Conservation (phyloP, 1,140 invertebrate genomes). For the Drosophila navojoa region DNA sequence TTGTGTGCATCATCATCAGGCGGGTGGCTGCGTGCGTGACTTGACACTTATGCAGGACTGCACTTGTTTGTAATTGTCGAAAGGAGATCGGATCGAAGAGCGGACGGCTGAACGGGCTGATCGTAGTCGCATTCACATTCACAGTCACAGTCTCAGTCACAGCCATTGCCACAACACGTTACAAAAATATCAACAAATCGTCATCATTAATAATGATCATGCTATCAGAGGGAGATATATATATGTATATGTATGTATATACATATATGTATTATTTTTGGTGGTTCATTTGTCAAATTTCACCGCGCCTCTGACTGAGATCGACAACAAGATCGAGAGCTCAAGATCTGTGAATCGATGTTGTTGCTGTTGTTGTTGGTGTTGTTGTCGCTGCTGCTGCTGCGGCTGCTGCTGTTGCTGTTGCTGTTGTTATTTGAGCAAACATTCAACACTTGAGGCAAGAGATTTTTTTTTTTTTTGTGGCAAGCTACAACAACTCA, state of each 20-base stretch:
- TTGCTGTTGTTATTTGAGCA: slow-evolving; percentile 78
- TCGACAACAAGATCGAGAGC: slow-evolving; percentile 58
- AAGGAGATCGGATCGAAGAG: not conserved
- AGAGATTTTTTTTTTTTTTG: slow-evolving; percentile 73
- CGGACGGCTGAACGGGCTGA: not conserved
- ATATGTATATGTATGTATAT: slow-evolving; percentile 19
- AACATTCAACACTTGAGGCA: slow-evolving; percentile 82
- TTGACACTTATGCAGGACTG: slow-evolving; percentile 62
- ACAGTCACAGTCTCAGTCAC: slow-evolving; percentile 1
- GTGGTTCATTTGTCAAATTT: slow-evolving; percentile 82
- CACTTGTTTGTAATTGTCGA: slow-evolving; percentile 75
- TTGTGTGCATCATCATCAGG: slow-evolving; percentile 64
- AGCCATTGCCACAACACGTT: slow-evolving; percentile 63
- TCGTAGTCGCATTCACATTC: not conserved
- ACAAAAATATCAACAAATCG: slow-evolving; percentile 83
- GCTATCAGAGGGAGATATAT: slow-evolving; percentile 35
- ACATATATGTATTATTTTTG: slow-evolving; percentile 35
- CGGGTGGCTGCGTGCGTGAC: slow-evolving; percentile 60
- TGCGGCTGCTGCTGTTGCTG: slow-evolving; percentile 26
- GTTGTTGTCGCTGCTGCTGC: slow-evolving; percentile 26
- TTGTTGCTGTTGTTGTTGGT: slow-evolving; percentile 7
- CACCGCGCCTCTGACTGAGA: slow-evolving; percentile 69
- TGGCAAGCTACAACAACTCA: slow-evolving; percentile 80
- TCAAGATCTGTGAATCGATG: slow-evolving; percentile 59
- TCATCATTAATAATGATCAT: slow-evolving; percentile 84